Percentiles rank a stretch among this genome's conserved stretches.
Conservation (phyloP, 2,888 invertebrate genomes). For the Phaedon cochleariae region DNA sequence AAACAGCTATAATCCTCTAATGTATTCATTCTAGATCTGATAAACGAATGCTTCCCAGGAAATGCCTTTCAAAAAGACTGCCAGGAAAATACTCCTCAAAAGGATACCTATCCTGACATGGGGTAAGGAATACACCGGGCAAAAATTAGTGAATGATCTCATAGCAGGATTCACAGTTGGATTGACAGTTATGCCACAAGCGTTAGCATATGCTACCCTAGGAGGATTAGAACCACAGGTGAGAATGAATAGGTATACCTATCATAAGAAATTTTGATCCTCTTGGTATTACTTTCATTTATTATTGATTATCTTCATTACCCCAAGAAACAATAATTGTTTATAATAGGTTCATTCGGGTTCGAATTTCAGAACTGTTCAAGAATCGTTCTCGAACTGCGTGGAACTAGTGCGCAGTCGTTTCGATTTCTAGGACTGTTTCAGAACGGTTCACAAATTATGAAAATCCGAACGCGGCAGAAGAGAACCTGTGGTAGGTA, state of each 20-base stretch:
- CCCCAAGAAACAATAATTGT: too few species aligned
- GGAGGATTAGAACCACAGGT: conserved; percentile 89
- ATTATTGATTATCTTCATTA: too few species aligned
- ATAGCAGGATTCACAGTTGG: conserved; percentile 95
- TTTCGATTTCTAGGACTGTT: too few species aligned
- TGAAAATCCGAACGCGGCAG: too few species aligned
- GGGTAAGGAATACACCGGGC: conserved; percentile 78
- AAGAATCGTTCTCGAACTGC: too few species aligned
- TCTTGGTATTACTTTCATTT: not conserved
- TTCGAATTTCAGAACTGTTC: too few species aligned
- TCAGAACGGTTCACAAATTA: too few species aligned
- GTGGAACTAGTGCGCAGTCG: too few species aligned
- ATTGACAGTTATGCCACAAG: conserved; percentile 92
- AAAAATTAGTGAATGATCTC: conserved; percentile 81
- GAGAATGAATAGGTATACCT: conserved; percentile 40
- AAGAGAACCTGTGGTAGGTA: too few species aligned
- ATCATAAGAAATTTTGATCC: not conserved
- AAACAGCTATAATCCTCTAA: too few species aligned
- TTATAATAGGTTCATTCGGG: too few species aligned
- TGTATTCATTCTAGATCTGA: not conserved
- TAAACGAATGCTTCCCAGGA: not conserved
- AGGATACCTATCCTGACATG: conserved; percentile 75
- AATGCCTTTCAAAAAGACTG: conserved; percentile 34
- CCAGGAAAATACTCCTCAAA: conserved; percentile 53
- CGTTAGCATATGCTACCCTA: conserved; percentile 89